Conservation (phyloP, 2,113 vertebrate species). For the Lathamus discolor region DNA sequence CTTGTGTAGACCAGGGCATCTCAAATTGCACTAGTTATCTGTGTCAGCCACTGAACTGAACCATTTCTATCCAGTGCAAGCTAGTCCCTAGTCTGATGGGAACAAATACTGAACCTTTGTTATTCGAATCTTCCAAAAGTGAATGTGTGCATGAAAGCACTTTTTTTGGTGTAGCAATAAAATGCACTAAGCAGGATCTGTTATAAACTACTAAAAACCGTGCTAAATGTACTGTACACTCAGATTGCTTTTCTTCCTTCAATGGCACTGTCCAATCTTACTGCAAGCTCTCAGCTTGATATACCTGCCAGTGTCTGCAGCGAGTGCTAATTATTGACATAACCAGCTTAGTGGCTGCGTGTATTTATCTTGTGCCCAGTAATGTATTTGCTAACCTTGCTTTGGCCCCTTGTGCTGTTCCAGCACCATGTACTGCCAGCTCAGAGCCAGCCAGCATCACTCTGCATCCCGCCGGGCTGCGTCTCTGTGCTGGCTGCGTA, state of each 20-base stretch:
- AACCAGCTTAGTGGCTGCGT: not conserved
- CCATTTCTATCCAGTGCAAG: not conserved
- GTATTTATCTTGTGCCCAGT: not conserved
- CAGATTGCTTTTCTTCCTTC: not conserved
- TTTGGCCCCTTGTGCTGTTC: not conserved
- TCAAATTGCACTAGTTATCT: not conserved
- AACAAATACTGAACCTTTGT: not conserved
- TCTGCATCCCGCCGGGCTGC: fast-evolving
- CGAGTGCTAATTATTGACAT: not conserved
- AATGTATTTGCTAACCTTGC: not conserved
- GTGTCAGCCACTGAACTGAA: not conserved
- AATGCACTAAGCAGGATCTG: not conserved
- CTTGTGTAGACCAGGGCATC: not conserved
- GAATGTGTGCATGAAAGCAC: not conserved
- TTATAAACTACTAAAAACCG: not conserved
- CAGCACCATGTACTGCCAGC: not conserved
- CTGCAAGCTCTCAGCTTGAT: not conserved
- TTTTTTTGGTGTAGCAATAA: not conserved
- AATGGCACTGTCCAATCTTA: not conserved
- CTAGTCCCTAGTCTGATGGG: not conserved
- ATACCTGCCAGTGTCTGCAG: not conserved
- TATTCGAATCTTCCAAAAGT: not conserved
- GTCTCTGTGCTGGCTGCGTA: fast-evolving
- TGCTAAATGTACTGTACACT: not conserved
- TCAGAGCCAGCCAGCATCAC: not conserved